These are phyloP conservation scores for Protobothrops flavoviridis DNA, from an alignment of 2,113 vertebrate species.

Conservation along the genomic window DNA sequence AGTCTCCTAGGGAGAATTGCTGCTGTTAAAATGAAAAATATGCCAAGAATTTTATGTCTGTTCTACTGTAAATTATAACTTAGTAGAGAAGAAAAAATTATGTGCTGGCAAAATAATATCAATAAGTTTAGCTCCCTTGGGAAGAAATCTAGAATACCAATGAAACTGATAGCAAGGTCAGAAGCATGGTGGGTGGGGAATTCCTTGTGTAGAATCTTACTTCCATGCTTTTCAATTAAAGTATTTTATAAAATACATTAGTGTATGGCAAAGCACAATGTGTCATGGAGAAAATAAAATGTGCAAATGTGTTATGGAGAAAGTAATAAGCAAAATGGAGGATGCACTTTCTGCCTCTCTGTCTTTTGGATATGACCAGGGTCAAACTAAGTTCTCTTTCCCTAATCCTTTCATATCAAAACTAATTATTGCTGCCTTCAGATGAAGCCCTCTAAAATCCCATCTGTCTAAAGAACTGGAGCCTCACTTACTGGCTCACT, in stretches of 20 bases:
- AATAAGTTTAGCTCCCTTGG: neutral
- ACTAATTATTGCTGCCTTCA: neutral
- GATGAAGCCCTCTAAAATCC: neutral
- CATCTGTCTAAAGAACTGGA: neutral
- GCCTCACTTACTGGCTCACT: neutral
- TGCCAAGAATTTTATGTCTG: neutral
- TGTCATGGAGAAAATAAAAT: neutral
- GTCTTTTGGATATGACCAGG: neutral
- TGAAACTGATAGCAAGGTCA: neutral
- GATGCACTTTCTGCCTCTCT: neutral
- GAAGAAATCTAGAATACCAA: neutral
- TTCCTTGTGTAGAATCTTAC: neutral
- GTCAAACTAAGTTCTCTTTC: neutral
- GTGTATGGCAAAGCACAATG: neutral
- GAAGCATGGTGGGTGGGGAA: neutral
- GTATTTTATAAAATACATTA: neutral
- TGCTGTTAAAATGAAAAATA: neutral
- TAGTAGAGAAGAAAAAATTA: neutral
- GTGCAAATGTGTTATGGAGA: neutral
- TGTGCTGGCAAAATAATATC: neutral
- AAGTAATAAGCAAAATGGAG: neutral
- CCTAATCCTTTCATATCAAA: neutral
- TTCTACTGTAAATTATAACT: neutral
- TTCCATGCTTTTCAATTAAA: neutral
- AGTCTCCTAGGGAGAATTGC: neutral